Base-by-base conservation (phyloP, 2,888 invertebrate species). In the Ennomos fuscantarius region DNA sequence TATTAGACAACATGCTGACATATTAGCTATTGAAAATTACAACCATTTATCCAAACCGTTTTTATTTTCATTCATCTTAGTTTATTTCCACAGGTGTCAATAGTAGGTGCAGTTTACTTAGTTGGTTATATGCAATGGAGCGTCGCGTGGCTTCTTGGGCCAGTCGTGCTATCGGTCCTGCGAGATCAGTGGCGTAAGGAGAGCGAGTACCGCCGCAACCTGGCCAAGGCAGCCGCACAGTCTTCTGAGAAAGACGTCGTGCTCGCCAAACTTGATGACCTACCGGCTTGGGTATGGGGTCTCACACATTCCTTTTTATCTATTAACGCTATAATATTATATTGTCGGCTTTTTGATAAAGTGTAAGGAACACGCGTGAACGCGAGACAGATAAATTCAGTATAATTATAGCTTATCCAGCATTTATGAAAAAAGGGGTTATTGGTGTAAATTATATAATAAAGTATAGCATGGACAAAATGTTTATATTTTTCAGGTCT, bases 111-210 rank as follows among this genome's bases (percentile, higher is more conserved):
- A 8, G 95, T 97, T 42, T 97, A 97, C 87, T 84, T 96, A 50
- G 94, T 96, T 47, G 97, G 97, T 1, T 97, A 97, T 76, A 95
- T 96, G 95, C 95, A 96, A 81, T 96, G 97, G 94, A 97, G 96
- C 70, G 94, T 96, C 41, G 97, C 97, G 44, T 98, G 98, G 98
- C 93, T 98, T 15, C 93, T 98, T 62, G 85, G 87, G 0, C 98
- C 97, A 0, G 93, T 98, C 31, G 93, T 97, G 24, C 88, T 97
- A 50, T 95, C 96, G 5, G 96, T 97, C 52, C 93, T 97, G 68
- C 93, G 96, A 47, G 96, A 96, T 74, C 96, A 97, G 81, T 95
- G 95, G 93, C 95, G 95, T 63, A 95, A 95, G 74, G 95, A 95
- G 57, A 96, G 94, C 66, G 95, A 95, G 70, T 93, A 95, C 66